phyloP scores from a whole-genome alignment of 2,113 vertebrate genomes.

The Salvator merianae region DNA sequence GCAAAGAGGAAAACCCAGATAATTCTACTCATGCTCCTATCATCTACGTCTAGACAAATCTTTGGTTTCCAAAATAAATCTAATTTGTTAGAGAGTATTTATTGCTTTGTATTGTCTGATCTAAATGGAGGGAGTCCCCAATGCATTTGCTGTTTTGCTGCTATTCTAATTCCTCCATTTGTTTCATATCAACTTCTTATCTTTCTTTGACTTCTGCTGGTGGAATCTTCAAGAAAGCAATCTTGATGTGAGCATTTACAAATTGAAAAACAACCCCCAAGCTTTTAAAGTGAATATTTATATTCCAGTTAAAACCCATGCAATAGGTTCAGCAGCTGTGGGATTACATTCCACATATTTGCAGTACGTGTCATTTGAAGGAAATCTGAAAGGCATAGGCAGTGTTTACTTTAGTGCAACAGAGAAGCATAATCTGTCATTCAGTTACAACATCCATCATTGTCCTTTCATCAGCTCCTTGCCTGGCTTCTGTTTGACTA shows the following conservation, averaged over 20 bases:
- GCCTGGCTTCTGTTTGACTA: background rate
- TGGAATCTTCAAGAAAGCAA: background rate
- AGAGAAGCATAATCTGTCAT: background rate
- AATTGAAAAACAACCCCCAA: background rate
- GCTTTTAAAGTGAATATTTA: too few species aligned
- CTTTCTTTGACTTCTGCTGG: too few species aligned
- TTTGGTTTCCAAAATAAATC: background rate
- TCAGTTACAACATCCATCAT: background rate
- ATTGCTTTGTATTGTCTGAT: background rate
- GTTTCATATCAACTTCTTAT: background rate
- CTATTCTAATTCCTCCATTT: background rate
- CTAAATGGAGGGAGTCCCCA: too few species aligned
- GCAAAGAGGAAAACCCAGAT: too few species aligned
- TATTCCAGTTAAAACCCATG: background rate
- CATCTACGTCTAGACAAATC: background rate
- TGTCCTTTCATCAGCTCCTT: background rate
- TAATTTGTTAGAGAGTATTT: background rate
- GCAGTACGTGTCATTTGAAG: background rate
- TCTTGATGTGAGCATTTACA: background rate
- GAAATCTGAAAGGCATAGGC: background rate
- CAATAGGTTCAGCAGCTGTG: too few species aligned
- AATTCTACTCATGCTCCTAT: too few species aligned
- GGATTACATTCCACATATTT: background rate
- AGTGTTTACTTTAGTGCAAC: background rate
- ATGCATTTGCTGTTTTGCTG: background rate